Evolutionary conservation across 37 sponge, comb jelly and placozoan species (phyloP), one percentile per base, ranked within the genome.

Genomic region (Cliona cf. orientalis): DNA sequence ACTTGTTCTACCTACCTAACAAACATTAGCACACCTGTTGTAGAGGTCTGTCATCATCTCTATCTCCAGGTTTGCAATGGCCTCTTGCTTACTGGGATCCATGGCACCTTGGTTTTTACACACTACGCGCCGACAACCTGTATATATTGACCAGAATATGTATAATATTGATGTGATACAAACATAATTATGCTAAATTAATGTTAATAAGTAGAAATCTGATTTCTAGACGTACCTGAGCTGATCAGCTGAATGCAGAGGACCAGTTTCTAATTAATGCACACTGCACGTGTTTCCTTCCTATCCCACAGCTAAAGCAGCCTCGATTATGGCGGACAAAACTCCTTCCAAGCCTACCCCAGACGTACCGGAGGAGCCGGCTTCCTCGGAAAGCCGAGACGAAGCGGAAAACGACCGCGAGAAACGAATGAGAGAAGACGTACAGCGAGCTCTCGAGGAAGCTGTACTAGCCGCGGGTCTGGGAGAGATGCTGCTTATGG

Each of bases 21-120:
- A n/a, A n/a, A n/a, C n/a, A n/a, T n/a, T n/a, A n/a, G 14, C 72
- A 12, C 60, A 99, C 99, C 92, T 94, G 90, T 85, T 95, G 79
- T 99, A 99, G 59, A 99, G 88, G 79, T 99, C 99, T 14, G 95
- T 90, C 95, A 99, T 97, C 93, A 99, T 94, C 42, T 99, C 99
- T 46, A 99, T 61, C 57, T 99, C 99, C 72, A 99, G 61, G 75
- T 78, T 53, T 80, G 90, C 76, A 83, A 82, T 33, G 21, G 81
- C 77, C 56, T 92, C 85, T 69, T 79, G 66, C 59, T 39, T 87
- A 37, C 40, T 74, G n/a, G 75, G 76, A 66, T 67, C 29, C 84
- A 84, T 82, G n/a, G n/a, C n/a, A 49, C 14, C 53, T 49, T 14
- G 14, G 53, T 49, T 49, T 49, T 14, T 19, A 49, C 9, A 9